Evolutionary conservation across 2,888 invertebrate species (phyloP).

Genomic region (Yponomeuta evonymella): DNA sequence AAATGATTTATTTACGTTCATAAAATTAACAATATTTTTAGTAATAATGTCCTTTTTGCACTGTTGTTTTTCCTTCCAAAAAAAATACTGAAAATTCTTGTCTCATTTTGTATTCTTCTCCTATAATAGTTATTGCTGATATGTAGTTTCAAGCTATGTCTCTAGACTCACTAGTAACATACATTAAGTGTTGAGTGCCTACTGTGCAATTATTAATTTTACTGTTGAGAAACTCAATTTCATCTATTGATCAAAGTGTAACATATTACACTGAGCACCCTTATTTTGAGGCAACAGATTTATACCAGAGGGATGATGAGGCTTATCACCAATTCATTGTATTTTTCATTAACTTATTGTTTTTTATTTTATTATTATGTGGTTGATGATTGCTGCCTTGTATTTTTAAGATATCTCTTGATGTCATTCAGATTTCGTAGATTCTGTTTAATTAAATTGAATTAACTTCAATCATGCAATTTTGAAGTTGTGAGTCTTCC

Average conservation of each 20-base stretch:
- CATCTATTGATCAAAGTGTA: neutral
- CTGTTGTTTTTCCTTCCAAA: constrained; percentile 21
- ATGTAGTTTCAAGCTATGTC: neutral
- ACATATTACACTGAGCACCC: neutral
- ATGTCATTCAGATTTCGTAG: neutral
- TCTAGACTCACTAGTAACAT: neutral
- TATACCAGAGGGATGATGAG: neutral
- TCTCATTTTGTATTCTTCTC: neutral
- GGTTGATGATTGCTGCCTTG: neutral
- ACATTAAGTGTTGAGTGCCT: no score
- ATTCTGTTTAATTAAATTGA: neutral
- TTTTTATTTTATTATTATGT: neutral
- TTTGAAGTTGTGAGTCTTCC: constrained; percentile 2
- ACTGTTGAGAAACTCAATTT: neutral
- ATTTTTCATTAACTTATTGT: neutral
- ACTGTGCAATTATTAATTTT: neutral
- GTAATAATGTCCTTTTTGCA: constrained; percentile 10
- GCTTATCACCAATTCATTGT: neutral
- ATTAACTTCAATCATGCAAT: neutral
- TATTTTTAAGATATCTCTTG: neutral
- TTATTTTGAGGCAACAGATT: neutral
- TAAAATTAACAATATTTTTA: constrained; percentile 37
- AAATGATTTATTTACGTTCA: constrained; percentile 66
- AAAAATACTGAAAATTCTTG: neutral
- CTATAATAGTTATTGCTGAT: neutral